A percentile compares a stretch with the other conserved stretches of the same genome.
phyloP scores from a whole-genome alignment of 2,113 vertebrate species.

The Sciurus niger region DNA sequence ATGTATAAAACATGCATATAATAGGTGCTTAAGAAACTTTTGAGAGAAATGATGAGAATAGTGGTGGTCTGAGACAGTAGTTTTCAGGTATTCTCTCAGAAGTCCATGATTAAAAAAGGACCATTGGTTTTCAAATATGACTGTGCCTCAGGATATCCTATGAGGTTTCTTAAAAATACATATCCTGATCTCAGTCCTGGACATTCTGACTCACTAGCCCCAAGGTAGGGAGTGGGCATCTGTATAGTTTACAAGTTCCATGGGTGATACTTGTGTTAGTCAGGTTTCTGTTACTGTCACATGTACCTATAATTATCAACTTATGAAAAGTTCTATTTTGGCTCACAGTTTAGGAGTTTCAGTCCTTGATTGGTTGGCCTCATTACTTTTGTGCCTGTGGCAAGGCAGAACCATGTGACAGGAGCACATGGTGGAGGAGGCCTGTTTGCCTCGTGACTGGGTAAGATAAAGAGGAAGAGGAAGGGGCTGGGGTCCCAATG shows the following conservation, averaged over 20 bases:
- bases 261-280: too few relatives aligned
- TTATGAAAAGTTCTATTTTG: background rate
- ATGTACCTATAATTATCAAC: background rate
- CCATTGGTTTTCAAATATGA: slow-evolving; percentile 13
- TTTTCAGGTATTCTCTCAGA: slow-evolving; percentile 60
- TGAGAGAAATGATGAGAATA: slow-evolving; percentile 9
- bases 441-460: background rate
- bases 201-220: background rate
- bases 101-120: slow-evolving; percentile 23
- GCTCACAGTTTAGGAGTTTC: background rate
- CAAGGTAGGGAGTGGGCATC: background rate
- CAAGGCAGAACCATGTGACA: too few relatives aligned
- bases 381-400: background rate
- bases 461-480: background rate
- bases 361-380: background rate
- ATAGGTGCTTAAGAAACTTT: background rate
- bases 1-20: background rate
- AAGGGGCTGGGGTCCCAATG: too few relatives aligned
- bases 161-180: slow-evolving; percentile 19
- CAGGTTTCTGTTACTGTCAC: background rate
- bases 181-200: background rate
- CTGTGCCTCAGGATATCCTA: background rate
- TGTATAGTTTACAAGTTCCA: background rate
- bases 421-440: background rate
- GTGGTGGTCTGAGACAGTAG: background rate